phyloP scores from a whole-genome alignment of 2,113 vertebrate species.

The Heterotis niloticus region DNA sequence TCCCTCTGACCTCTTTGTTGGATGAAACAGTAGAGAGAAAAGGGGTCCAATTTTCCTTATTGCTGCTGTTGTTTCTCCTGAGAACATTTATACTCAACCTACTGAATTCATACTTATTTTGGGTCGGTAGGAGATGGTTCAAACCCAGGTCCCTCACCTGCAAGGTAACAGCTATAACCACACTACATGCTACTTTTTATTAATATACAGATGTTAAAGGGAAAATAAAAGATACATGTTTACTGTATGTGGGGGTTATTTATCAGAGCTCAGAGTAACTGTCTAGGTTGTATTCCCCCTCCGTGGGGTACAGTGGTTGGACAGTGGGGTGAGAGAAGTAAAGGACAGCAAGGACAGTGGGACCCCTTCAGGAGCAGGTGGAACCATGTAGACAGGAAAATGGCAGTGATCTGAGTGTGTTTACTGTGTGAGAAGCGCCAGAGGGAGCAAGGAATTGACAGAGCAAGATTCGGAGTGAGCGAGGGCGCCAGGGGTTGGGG shows the following conservation, averaged over 20 bases:
- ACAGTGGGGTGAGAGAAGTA: not conserved
- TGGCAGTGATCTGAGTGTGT: not conserved
- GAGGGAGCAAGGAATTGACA: not conserved
- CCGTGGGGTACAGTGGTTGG: not conserved
- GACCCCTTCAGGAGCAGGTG: constrained; percentile 11
- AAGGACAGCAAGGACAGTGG: not conserved
- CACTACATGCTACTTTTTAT: too few relatives aligned
- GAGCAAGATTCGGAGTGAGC: constrained; percentile 25
- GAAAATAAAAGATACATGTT: too few relatives aligned
- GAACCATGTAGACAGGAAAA: not conserved
- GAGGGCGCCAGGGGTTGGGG: not conserved
- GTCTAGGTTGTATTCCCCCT: too few relatives aligned
- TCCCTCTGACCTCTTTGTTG: not conserved
- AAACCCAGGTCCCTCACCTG: too few relatives aligned
- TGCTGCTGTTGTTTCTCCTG: not conserved
- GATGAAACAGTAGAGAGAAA: not conserved
- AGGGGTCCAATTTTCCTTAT: not conserved
- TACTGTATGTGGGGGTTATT: too few relatives aligned
- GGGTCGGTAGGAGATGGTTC: too few relatives aligned
- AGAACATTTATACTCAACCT: not conserved
- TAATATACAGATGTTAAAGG: too few relatives aligned
- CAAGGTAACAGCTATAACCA: too few relatives aligned
- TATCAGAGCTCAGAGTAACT: too few relatives aligned
- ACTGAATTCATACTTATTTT: not conserved
- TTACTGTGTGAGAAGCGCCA: not conserved